Conservation (phyloP, 2,888 invertebrate genomes). For the Caenorhabditis auriculariae region DNA sequence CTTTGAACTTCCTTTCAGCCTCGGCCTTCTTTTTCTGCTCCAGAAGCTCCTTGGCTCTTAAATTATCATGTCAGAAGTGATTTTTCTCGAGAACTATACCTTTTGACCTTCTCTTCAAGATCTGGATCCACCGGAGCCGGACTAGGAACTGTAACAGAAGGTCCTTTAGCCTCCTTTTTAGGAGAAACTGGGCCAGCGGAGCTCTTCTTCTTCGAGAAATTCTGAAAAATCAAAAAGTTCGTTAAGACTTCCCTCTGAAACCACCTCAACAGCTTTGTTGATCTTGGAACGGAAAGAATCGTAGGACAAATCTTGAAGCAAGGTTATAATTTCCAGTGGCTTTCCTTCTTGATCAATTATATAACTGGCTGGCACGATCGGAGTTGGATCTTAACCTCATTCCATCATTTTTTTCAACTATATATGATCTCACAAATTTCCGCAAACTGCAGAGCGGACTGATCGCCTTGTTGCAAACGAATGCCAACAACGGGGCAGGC, state of each 20-base stretch:
- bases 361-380: slow-evolving; percentile 32
- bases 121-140: slow-evolving; percentile 6
- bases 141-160: not conserved
- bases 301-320: slow-evolving; percentile 10
- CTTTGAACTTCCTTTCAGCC: slow-evolving; percentile 20
- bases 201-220: no score
- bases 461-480: slow-evolving; percentile 17
- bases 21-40: slow-evolving; percentile 28
- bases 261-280: slow-evolving; percentile 12
- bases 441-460: slow-evolving; percentile 24
- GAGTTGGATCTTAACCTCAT: slow-evolving; percentile 30
- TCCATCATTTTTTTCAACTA: not conserved
- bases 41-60: slow-evolving; percentile 32
- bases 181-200: no score
- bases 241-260: slow-evolving; percentile 5
- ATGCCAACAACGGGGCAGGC: slow-evolving; percentile 26
- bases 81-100: not conserved
- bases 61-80: not conserved
- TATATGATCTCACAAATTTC: slow-evolving; percentile 27
- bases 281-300: slow-evolving; percentile 18
- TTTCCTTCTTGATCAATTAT: slow-evolving; percentile 32
- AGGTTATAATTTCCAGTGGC: slow-evolving; percentile 29
- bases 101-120: slow-evolving; percentile 19
- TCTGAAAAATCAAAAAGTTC: no score
- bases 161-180: not conserved